Base-by-base conservation (phyloP, 2,888 invertebrate genomes). In the Drosophila mimetica region DNA sequence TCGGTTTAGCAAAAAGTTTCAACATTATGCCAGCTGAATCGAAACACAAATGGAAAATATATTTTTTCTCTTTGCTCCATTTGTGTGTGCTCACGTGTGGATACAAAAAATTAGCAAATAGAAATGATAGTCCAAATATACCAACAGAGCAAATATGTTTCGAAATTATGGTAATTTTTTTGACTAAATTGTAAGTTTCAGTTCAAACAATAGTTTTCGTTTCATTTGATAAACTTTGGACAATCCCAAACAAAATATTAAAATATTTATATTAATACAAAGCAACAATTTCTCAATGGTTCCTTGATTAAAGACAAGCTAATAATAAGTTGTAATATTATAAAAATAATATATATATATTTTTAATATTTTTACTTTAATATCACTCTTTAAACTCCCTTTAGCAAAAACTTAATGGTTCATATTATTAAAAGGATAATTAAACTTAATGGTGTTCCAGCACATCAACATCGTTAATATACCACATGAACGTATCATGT, bases 1-100 rank as follows among this genome's bases (percentile, higher is more conserved):
- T 63, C 41, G 51, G 63, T 64, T 64, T 65, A 42, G 51, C 32
- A 64, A 64, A 63, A 63, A 63, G 30, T 65, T 65, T 39, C 50
- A 50, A 20, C 47, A 36, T 53, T 41, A 16, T 30, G 30, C 16
- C 52, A 28, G 13, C 30, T 8, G 14, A 39, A 57, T 28, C 11
- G 37, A 30, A 39, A 30, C 5, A 37, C 37, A 39, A 51, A 51
- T 16, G 13, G 20, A 22, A 59, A 37, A 30, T 59, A 13, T 9
- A 39, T 11, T 50, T 25, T 48, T 39, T 18, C 9, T 4, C 18
- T 8, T 16, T 5, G 20, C 30, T 14, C 11, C 14, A 14, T 48
- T 64, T 18, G 32, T 47, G 18, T 41, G 32, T n/a, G n/a, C 4
- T 11, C 16, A 41, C 32, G 34, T 54, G 18, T 9, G 14, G 9